Percentiles rank a stretch among this genome's conserved stretches.
These are phyloP conservation scores for Sebastes matsubarae DNA, from an alignment of 2,797 vertebrate species.

Conservation along the genomic window DNA sequence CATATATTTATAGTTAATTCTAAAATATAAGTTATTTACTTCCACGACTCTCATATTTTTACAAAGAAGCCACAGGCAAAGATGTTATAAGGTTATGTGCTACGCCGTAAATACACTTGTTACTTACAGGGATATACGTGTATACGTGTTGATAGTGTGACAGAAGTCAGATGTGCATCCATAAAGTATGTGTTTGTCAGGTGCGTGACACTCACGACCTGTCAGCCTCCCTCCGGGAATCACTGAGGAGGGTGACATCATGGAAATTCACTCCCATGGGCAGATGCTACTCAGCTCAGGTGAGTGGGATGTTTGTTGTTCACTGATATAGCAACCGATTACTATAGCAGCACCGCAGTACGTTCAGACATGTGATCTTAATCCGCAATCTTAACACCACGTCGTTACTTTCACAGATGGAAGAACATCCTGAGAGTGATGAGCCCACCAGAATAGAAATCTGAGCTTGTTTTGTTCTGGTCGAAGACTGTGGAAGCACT, in stretches of 20 bases:
- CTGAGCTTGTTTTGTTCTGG: slow-evolving; percentile 31
- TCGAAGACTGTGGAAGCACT: neutral
- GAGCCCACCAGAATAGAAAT: slow-evolving; percentile 56
- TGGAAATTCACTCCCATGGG: slow-evolving; percentile 62
- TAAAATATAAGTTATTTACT: neutral
- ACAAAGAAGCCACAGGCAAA: neutral
- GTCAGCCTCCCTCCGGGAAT: slow-evolving; percentile 58
- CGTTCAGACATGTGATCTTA: neutral
- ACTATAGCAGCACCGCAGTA: neutral
- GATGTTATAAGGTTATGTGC: neutral
- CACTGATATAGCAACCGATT: neutral
- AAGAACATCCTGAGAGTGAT: slow-evolving; percentile 22
- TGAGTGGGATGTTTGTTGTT: slow-evolving; percentile 31
- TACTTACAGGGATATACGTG: neutral
- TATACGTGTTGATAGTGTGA: neutral
- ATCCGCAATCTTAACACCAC: neutral
- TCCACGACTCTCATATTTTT: no score
- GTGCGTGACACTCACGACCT: slow-evolving; percentile 75
- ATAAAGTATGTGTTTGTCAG: slow-evolving; percentile 59
- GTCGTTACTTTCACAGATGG: slow-evolving; percentile 48
- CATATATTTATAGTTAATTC: neutral
- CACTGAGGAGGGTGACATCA: slow-evolving; percentile 70
- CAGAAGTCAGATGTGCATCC: neutral
- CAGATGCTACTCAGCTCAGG: slow-evolving; percentile 64
- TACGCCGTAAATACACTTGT: neutral